Base-by-base conservation (phyloP, 2,888 invertebrate genomes). In the Drosophila pegasa region DNA sequence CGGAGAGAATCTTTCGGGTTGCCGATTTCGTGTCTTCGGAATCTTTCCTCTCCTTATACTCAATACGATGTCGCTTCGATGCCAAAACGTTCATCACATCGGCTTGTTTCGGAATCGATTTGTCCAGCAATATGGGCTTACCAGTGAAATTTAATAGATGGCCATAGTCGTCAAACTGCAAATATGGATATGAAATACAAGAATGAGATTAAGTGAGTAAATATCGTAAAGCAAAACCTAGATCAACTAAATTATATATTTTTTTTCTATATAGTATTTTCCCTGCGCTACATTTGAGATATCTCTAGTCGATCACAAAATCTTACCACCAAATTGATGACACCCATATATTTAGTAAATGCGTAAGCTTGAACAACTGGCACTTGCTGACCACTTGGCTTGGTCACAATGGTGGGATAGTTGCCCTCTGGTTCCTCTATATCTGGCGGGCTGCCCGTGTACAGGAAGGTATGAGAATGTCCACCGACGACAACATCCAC, bases 331-430 rank as follows among this genome's bases (percentile, higher is more conserved):
- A 94, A 80, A 62, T 95, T 93, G 31, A 98, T 92, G 85, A 94
- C 94, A 0, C 98, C 98, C 66, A 98, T 92, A 90, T 98, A 98
- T 93, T 98, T 98, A 1, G 98, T 98, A 88, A 95, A 97, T 0
- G 97, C 97, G 86, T 95, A 98, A 0, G 97, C 98, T 92, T 98
- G 97, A 0, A 98, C 96, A 0, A 97, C 96, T 1, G 97, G 96
- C 1, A 96, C 96, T 67, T 93, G 92, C 89, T 95, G 95, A 0
- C 96, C 96, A 62, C 93, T 94, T 9, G 91, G 71, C 91, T 97
- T 96, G 9, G 92, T 93, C 0, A 97, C 93, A 35, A 95, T 92
- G 0, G 94, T 94, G 0, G 98, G 98, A 92, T 98, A 98, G 0
- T 94, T 93, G 0, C 96, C 97, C 76, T 94, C 94, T 0, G 95